These are phyloP conservation scores for Nemotelus pantherinus DNA, from an alignment of 2,888 invertebrate genomes.

Conservation along the genomic window DNA sequence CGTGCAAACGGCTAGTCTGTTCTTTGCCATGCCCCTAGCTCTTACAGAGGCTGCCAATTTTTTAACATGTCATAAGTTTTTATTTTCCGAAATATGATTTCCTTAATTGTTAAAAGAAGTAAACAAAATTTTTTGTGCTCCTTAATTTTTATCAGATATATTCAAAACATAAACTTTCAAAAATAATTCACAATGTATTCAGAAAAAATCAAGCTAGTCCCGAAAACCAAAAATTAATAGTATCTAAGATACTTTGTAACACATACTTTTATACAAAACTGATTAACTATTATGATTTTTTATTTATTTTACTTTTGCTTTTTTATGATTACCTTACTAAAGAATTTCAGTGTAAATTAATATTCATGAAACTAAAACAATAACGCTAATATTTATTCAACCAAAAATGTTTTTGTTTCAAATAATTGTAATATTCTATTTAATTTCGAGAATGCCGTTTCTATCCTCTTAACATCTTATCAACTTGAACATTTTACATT, in stretches of 20 bases:
- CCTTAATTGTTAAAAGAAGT: too few species aligned
- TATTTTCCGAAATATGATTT: too few species aligned
- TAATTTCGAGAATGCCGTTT: slow-evolving; percentile 22
- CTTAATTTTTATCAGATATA: too few species aligned
- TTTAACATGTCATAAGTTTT: too few species aligned
- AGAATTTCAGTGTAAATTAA: neutral
- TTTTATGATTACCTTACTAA: slow-evolving; percentile 2
- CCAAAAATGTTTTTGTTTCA: neutral
- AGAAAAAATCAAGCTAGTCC: slow-evolving; percentile 26
- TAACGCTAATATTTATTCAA: neutral
- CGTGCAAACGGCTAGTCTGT: too few species aligned
- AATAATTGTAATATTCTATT: slow-evolving; percentile 21
- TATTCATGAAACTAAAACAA: neutral
- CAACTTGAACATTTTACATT: neutral
- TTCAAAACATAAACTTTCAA: neutral
- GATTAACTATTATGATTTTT: slow-evolving; percentile 15
- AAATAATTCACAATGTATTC: slow-evolving; percentile 2
- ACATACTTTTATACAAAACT: slow-evolving; percentile 6
- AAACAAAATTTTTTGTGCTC: too few species aligned
- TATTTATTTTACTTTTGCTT: slow-evolving; percentile 9
- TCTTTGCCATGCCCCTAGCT: too few species aligned
- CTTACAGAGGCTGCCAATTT: too few species aligned
- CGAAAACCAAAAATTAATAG: slow-evolving; percentile 26
- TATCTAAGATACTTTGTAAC: slow-evolving; percentile 1
- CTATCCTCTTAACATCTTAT: slow-evolving; percentile 6